Evolutionary conservation across 2,113 vertebrate species (phyloP), one percentile per base, ranked within the genome.

Genomic region (Cinclus cinclus): DNA sequence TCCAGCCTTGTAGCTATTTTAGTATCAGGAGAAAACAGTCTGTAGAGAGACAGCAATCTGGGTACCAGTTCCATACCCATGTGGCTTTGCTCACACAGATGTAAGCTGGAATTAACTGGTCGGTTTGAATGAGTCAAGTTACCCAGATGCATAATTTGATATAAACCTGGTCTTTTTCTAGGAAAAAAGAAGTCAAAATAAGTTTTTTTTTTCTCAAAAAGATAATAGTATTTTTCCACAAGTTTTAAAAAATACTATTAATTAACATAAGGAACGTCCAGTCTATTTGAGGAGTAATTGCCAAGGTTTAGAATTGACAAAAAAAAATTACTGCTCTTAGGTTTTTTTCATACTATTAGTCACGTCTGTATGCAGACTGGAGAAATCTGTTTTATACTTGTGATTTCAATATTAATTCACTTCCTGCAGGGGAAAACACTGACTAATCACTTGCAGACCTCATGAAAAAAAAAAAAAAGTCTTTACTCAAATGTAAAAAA

Each of bases 301-400:
- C 75, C 87, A 94, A 64, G 42, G 83, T 96, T 91, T 76, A 82
- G 82, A 97, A 97, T 83, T 97, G 96, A 97, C 82, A 97, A 76
- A 46, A 37, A 37, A 96, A 98, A 97, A 97, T 97, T 96, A 95
- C 30, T 74, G 67, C n/a, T 96, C 53, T 86, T 90, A 27, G 30
- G 37, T 95, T 95, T 92, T 94, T 59, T 37, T 95, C 75, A 47
- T 94, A 53, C 85, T 96, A 93, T 96, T 97, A 96, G 31, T 60
- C 47, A 37, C 68, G 94, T 93, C 46, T 83, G 47, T 65, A 74
- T 90, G 67, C 22, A 93, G 84, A 86, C 65, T 96, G 71, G 74
- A 92, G 59, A 95, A 94, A 95, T 97, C 79, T 93, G 25, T 42
- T 95, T 96, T 84, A 65, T 87, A 35, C 16, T 91, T 44, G 74